Percentiles rank a stretch among this genome's conserved stretches.
Conservation (phyloP, 2,113 vertebrate genomes). For the Campylorhamphus procurvoides region DNA sequence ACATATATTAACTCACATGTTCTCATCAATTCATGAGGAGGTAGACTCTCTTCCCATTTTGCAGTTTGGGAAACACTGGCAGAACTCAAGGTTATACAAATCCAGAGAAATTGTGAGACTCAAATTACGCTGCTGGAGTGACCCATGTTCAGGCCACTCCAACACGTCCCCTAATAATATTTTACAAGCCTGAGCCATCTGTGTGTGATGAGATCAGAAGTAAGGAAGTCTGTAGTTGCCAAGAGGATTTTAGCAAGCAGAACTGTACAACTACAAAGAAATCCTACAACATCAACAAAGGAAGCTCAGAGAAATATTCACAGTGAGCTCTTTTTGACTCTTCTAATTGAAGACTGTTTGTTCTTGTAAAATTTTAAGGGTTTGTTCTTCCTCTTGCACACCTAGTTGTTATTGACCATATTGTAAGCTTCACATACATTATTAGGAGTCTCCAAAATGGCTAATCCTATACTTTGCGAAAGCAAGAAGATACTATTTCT, state of each 20-base stretch:
- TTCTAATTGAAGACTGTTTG: not conserved
- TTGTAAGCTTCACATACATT: not conserved
- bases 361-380: not conserved
- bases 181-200: slow-evolving; percentile 67
- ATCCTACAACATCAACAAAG: slow-evolving; percentile 25
- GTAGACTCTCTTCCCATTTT: not conserved
- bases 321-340: not conserved
- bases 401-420: not conserved
- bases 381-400: not conserved
- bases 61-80: not conserved
- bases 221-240: slow-evolving; percentile 62
- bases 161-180: slow-evolving; percentile 61
- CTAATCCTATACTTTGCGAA: not conserved
- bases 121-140: slow-evolving; percentile 48
- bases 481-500: not conserved
- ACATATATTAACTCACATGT: not conserved
- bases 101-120: slow-evolving; percentile 32
- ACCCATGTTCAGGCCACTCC: slow-evolving; percentile 54
- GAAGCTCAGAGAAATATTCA: slow-evolving; percentile 3
- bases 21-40: not conserved
- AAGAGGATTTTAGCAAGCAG: slow-evolving; percentile 58
- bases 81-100: slow-evolving; percentile 12
- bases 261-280: slow-evolving; percentile 39
- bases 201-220: slow-evolving; percentile 69
- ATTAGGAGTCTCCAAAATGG: not conserved